These are phyloP conservation scores for Agriopis aurantiaria DNA, from an alignment of 2,888 invertebrate genomes.

Conservation along the genomic window DNA sequence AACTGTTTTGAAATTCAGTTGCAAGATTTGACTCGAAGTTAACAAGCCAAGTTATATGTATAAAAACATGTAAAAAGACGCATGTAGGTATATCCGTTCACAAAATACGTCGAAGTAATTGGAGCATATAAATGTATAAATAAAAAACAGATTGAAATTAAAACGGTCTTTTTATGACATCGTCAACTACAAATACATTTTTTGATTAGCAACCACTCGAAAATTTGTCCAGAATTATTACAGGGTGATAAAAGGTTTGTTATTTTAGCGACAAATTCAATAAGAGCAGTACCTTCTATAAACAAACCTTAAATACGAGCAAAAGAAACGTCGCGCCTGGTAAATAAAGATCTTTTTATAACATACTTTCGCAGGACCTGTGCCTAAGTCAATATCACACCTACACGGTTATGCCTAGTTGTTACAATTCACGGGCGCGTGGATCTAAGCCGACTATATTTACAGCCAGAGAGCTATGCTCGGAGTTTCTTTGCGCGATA, in stretches of 20 bases:
- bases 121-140: too few relatives aligned
- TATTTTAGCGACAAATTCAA: conserved; percentile 1
- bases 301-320: conserved; percentile 1
- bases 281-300: not conserved
- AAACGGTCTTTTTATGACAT: too few relatives aligned
- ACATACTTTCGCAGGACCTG: conserved; percentile 1
- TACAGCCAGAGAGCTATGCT: too few relatives aligned
- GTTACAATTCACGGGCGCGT: not conserved
- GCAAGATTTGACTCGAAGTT: too few relatives aligned
- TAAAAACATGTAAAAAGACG: too few relatives aligned
- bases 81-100: too few relatives aligned
- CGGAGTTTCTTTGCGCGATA: too few relatives aligned
- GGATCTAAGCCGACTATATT: not conserved
- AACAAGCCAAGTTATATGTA: too few relatives aligned
- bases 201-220: not conserved
- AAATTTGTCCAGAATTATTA: not conserved
- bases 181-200: too few relatives aligned
- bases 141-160: too few relatives aligned
- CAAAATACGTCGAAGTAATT: too few relatives aligned
- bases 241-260: not conserved
- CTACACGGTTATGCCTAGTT: not conserved
- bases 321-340: not conserved
- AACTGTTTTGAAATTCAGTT: too few relatives aligned
- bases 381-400: conserved; percentile 4
- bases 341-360: conserved; percentile 8